These are phyloP conservation scores for Heteromormyrus szaboi DNA, from an alignment of 2,797 vertebrate genomes.

Conservation along the genomic window DNA sequence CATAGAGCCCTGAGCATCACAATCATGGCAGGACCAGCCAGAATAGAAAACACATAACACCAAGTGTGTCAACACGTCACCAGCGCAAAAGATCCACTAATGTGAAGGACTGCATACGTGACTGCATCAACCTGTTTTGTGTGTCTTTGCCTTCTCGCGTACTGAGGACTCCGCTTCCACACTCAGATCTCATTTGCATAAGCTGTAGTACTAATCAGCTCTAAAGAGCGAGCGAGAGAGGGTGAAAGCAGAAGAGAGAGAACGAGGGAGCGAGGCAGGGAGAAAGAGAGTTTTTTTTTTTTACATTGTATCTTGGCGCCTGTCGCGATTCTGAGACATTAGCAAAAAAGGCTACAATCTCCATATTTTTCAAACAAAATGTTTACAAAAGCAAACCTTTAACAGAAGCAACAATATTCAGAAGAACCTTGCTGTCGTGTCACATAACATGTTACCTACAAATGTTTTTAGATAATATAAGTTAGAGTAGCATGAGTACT, in stretches of 20 bases:
- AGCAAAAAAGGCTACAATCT: not conserved
- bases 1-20: not conserved
- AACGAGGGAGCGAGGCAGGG: not conserved
- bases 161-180: not conserved
- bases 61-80: not conserved
- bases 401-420: not conserved
- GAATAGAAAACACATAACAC: not conserved
- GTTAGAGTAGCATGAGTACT: not conserved
- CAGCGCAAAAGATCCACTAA: not conserved
- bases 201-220: conserved; percentile 12
- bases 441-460: not conserved
- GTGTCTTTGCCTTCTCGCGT: not conserved
- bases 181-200: conserved; percentile 17
- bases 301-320: not conserved
- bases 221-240: conserved; percentile 4
- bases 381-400: not conserved
- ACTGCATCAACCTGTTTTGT: not conserved
- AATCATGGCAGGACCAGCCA: not conserved
- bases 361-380: not conserved
- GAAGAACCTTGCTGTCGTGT: not conserved
- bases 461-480: not conserved
- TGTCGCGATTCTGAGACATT: not conserved
- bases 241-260: not conserved
- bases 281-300: not conserved
- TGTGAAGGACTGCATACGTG: not conserved